Evolutionary conservation across 2,888 invertebrate genomes (phyloP).

Genomic region (Lithophane ornitopus): DNA sequence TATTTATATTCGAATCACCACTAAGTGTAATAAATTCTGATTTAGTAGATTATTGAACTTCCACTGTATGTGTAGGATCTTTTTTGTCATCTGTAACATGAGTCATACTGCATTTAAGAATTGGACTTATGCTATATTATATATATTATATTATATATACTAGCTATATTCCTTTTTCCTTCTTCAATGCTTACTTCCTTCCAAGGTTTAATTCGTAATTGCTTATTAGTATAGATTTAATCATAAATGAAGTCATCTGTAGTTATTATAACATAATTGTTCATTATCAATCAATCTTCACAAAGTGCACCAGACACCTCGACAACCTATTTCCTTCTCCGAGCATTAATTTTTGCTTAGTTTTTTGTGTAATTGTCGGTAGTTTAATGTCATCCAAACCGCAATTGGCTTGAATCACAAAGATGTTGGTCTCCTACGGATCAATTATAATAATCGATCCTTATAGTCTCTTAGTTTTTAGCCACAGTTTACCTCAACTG

Average conservation of each 20-base stretch:
- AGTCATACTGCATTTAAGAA: conserved; percentile 21
- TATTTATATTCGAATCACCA: conserved; percentile 23
- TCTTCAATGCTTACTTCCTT: conserved; percentile 23
- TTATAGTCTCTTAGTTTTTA: background rate
- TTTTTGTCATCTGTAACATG: conserved; percentile 18
- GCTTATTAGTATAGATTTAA: conserved; percentile 5
- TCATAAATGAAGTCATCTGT: background rate
- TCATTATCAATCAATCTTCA: conserved; percentile 20
- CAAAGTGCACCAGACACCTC: background rate
- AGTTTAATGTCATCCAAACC: conserved; percentile 17
- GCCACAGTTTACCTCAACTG: background rate
- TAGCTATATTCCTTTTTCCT: background rate
- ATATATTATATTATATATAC: too few species aligned
- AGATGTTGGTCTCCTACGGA: conserved; percentile 15
- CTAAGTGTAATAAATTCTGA: conserved; percentile 32
- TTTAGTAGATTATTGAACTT: conserved; percentile 59
- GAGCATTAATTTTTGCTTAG: background rate
- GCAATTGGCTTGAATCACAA: conserved; percentile 9
- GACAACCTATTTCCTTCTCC: conserved; percentile 31
- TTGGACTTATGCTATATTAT: too few species aligned
- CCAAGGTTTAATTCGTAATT: background rate
- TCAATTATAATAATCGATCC: conserved; percentile 25
- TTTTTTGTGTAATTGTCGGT: conserved; percentile 40
- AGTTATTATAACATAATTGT: conserved; percentile 2
- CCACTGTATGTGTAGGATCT: conserved; percentile 14